Evolutionary conservation across 1,140 invertebrate genomes (phyloP), one percentile per base, ranked within the genome.

Genomic region (Drosophila sp.): DNA sequence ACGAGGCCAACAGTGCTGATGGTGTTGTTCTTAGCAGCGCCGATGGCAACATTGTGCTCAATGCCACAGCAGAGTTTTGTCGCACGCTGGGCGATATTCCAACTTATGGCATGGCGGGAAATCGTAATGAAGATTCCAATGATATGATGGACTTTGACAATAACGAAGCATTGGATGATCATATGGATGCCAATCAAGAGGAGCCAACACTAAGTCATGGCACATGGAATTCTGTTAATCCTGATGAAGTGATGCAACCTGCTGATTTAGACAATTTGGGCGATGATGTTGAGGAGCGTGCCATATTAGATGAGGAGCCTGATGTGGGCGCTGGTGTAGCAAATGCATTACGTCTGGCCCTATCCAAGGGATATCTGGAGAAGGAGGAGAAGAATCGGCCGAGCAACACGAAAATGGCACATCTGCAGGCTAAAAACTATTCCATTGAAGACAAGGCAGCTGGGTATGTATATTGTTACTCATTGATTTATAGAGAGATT

Each of bases 41-140:
- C 13, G 80, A 90, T 56, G 93, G 93, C 2, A 93, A 94, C 69
- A 98, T 99, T 76, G 94, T 97, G 29, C 92, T 99, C 29, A 98
- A 99, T 93, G 95, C 97, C 9, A 99, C 98, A 0, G 97, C 98
- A 0, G 98, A 99, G 93, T 99, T 99, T 93, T 99, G 98, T 92
- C 94, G 98, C 75, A 98, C 97, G 38, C 93, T 99, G 2, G 97
- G 98, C 18, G 98, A 99, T 91, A 98, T 99, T 84, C 97, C 98
- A 36, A 98, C 97, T 0, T 97, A 97, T 92, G 96, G 97, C 11
- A 94, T 96, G 89, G 95, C 97, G 46, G 96, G 97, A 36, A 98
- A 98, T 92, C 93, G 97, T 67, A 97, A 97, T 89, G 96, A 96
- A 92, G 94, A 95, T 92, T 93, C 94, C 58, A 96, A 97, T 46